These are phyloP conservation scores for Aphaenogaster ashmeadi DNA, from an alignment of 1,140 invertebrate species.

Conservation along the genomic window DNA sequence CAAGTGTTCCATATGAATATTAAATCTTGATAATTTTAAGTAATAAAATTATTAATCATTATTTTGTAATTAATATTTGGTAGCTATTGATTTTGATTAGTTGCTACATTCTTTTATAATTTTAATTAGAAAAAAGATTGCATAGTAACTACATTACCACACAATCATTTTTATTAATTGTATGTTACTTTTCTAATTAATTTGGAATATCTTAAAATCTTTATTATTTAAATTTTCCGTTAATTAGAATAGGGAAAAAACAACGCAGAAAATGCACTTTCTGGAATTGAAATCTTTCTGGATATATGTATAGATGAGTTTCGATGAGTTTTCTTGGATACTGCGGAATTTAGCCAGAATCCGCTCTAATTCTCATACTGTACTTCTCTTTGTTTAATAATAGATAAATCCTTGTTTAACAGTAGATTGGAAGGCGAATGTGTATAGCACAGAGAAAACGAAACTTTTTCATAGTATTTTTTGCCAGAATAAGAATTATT, in stretches of 20 bases:
- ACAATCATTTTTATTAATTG: not conserved
- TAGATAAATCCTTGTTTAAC: slow-evolving; percentile 29
- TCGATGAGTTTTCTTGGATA: slow-evolving; percentile 32
- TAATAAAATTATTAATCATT: not conserved
- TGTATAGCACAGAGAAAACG: not conserved
- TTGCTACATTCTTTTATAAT: not conserved
- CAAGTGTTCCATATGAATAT: not conserved
- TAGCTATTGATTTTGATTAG: not conserved
- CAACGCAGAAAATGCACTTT: not conserved
- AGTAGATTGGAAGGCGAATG: not conserved
- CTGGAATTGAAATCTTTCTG: slow-evolving; percentile 12
- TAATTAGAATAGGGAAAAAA: slow-evolving; percentile 2
- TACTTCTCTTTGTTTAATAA: slow-evolving; percentile 25
- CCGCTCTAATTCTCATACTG: not conserved
- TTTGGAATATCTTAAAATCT: not conserved
- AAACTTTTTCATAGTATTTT: slow-evolving; percentile 7
- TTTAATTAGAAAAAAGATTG: not conserved
- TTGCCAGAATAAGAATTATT: not conserved
- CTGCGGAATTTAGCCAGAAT: slow-evolving; percentile 13
- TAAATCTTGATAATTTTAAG: not conserved
- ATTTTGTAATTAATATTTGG: not conserved
- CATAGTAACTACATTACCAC: not conserved
- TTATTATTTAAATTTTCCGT: not conserved
- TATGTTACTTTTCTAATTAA: not conserved
- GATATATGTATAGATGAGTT: not conserved